These are phyloP conservation scores for Drosophila athabasca DNA, from an alignment of 1,140 invertebrate genomes.

Conservation along the genomic window DNA sequence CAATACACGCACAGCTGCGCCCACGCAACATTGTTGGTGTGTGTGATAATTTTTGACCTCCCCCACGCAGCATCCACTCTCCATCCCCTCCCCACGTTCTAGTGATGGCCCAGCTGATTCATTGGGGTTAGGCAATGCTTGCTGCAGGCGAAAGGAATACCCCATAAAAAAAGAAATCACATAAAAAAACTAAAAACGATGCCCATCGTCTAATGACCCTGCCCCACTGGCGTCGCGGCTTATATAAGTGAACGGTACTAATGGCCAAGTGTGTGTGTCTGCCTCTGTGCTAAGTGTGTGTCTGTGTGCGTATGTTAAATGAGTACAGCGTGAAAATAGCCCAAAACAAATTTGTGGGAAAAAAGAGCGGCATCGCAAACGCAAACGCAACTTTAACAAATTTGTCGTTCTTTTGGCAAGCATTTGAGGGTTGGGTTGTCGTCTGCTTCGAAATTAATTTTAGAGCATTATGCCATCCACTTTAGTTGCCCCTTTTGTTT, in stretches of 20 bases:
- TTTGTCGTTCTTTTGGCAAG: constrained; percentile 70
- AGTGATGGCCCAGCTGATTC: constrained; percentile 62
- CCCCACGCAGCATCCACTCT: constrained; percentile 48
- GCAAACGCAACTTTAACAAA: constrained; percentile 72
- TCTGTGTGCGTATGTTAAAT: constrained; percentile 58
- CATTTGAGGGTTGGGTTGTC: constrained; percentile 37
- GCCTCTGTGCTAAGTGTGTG: constrained; percentile 5
- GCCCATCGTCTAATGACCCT: constrained; percentile 75
- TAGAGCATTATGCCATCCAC: constrained; percentile 78
- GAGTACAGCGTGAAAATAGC: constrained; percentile 61
- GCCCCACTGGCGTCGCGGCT: constrained; percentile 64
- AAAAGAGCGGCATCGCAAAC: constrained; percentile 16
- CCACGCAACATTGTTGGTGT: constrained; percentile 50
- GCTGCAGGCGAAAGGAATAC: too few species aligned
- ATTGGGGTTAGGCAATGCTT: constrained; percentile 51
- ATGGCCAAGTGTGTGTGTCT: constrained; percentile 19
- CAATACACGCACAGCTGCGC: constrained; percentile 42
- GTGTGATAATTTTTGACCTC: constrained; percentile 65
- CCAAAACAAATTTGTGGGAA: constrained; percentile 50
- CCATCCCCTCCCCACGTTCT: not conserved
- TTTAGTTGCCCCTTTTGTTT: constrained; percentile 26
- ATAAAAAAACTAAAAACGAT: constrained; percentile 26
- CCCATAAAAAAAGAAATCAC: constrained; percentile 11
- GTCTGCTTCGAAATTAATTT: constrained; percentile 73
- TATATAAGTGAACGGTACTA: constrained; percentile 67